Evolutionary conservation across 2,113 vertebrate species (phyloP), one percentile per base, ranked within the genome.

Genomic region (human (Homo sapiens)): DNA sequence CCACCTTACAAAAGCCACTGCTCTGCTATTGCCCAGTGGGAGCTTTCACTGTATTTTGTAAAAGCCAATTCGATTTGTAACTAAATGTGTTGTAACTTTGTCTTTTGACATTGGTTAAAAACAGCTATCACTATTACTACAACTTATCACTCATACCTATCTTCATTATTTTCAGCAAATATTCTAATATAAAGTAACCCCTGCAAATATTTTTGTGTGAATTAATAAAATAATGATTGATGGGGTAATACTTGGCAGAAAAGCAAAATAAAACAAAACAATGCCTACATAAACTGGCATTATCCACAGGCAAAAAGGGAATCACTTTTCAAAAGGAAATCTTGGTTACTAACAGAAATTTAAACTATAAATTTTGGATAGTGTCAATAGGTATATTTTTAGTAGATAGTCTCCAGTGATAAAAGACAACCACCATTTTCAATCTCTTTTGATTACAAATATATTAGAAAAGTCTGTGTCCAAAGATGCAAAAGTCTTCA

Each of bases 401-500:
- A 88, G 30, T 55, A 38, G 50, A 23, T 70, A 92, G 13, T 40
- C 25, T 90, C 93, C 43, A 52, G 11, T 84, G 68, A 85, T 98
- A 59, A 96, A 96, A 96, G 83, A 92, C 11, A 85, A 25, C 35
- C 22, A 76, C 78, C 32, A 81, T 13, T 78, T 89, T 85, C 43
- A 90, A 40, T 87, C 43, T 93, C 70, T 92, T 97, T 96, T 90
- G 90, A 95, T 97, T 97, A 95, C 83, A 96, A 97, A 96, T 94
- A 94, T 88, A 94, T 95, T 95, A 95, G n/a, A 68, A 68, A 73
- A 23, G 50, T 0, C 43, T 96, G 8, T 38, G 70, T 96, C 97
- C 95, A 98, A 97, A 96, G 94, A 83, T 64, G 45, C 20, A 10
- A 38, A 90, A 88, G 61, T 48, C 90, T 97, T 98, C 94, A 97